Percentiles rank a stretch among this genome's conserved stretches.
phyloP scores from a whole-genome alignment of 2,888 invertebrate species.

The Lepidonotus clava region DNA sequence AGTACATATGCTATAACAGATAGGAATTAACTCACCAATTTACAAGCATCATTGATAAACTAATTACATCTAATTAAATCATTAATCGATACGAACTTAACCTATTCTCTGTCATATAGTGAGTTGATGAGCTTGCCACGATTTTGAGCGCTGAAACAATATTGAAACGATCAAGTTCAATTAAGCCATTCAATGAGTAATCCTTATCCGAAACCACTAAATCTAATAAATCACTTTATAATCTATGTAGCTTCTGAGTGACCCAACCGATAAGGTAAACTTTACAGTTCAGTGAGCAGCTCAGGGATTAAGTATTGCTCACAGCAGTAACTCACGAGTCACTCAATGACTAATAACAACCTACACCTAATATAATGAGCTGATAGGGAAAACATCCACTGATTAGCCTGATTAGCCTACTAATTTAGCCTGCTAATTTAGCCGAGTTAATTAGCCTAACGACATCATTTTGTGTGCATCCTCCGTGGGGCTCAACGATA shows the following conservation, averaged over 20 bases:
- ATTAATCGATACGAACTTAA: too few relatives aligned
- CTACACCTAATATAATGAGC: neutral
- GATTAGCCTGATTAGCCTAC: neutral
- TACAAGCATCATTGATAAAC: too few relatives aligned
- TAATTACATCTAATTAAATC: too few relatives aligned
- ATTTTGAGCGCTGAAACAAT: too few relatives aligned
- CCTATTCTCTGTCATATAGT: too few relatives aligned
- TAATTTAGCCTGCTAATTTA: conserved; percentile 22
- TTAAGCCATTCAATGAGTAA: too few relatives aligned
- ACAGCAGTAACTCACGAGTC: neutral
- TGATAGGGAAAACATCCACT: neutral
- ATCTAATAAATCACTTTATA: too few relatives aligned
- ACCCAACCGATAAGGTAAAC: neutral
- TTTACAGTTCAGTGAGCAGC: neutral
- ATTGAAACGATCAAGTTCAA: too few relatives aligned
- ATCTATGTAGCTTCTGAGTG: neutral
- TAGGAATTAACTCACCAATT: too few relatives aligned
- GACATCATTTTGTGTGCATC: conserved; percentile 27
- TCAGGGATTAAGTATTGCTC: neutral
- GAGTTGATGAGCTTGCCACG: too few relatives aligned
- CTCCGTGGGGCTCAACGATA: neutral
- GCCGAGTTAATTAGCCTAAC: conserved; percentile 31
- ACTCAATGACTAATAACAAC: neutral
- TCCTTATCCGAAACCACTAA: too few relatives aligned
- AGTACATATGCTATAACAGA: too few relatives aligned